phyloP scores from a whole-genome alignment of 2,797 vertebrate species.

The Gymnothorax javanicus region DNA sequence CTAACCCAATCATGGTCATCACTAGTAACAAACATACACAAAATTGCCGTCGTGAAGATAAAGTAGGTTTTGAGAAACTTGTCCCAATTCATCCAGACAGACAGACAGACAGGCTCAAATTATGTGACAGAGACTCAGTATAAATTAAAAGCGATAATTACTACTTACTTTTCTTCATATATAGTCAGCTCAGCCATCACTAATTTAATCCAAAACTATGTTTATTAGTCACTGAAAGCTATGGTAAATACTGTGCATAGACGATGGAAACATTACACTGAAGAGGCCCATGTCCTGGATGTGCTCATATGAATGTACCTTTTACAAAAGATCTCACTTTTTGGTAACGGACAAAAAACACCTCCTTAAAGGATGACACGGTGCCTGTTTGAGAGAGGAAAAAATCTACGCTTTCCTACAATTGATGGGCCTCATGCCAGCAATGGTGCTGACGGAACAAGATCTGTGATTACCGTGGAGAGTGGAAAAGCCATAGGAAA shows the following conservation, averaged over 20 bases:
- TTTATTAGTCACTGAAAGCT: background rate
- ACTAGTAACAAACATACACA: too few relatives aligned
- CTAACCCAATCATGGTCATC: too few relatives aligned
- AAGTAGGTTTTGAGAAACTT: too few relatives aligned
- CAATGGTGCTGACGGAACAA: conserved; percentile 58
- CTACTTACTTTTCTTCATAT: background rate
- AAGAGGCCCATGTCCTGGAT: background rate
- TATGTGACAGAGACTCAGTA: background rate
- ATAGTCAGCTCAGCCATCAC: background rate
- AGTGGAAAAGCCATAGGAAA: background rate
- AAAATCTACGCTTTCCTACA: background rate
- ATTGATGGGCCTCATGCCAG: conserved; percentile 37
- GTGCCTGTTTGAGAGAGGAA: background rate
- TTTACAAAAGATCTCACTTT: background rate
- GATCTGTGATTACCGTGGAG: conserved; percentile 54
- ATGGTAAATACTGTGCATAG: background rate
- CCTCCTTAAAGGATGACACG: background rate
- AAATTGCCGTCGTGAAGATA: too few relatives aligned
- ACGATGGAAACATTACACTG: background rate
- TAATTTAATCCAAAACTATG: background rate
- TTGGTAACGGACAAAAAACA: background rate
- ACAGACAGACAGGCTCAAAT: too few relatives aligned
- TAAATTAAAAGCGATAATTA: background rate
- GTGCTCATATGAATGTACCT: background rate
- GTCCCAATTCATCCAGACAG: too few relatives aligned